Evolutionary conservation across 2,888 invertebrate genomes (phyloP), one percentile per base, ranked within the genome.

Genomic region (Nebria brevicollis): DNA sequence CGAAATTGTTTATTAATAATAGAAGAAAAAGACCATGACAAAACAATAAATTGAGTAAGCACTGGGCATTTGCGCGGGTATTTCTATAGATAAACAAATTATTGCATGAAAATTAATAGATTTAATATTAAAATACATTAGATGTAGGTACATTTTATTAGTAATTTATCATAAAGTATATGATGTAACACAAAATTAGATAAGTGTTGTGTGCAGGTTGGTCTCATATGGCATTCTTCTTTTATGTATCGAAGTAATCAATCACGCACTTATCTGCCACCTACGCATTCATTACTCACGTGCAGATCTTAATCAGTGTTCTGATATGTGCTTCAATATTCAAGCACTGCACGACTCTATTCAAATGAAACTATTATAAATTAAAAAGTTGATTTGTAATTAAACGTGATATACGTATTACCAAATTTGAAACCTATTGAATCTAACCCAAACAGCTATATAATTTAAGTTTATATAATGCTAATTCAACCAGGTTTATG

Each of bases 311-410:
- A 11, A 54, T 8, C 13, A 54, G 54, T 54, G 54, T 8, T 34
- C 34, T 34, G 34, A 34, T 34, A 34, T 34, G 34, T 34, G 34
- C 34, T 34, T 34, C 34, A 34, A 2, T 34, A 34, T 34, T 0
- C 34, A 4, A 4, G 5, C 34, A 34, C 34, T 34, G 34, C 34
- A 34, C 34, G 34, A 34, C 34, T 34, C 34, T 54, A 2, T 7
- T 11, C 54, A 54, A 54, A 54, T 54, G 7, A 13, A 54, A 54
- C 54, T 54, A 8, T 54, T 54, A 54, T 54, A 54, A 54, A 54
- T 54, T 54, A 54, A 54, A 54, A 54, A 54, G 54, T 54, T 54
- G 54, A 54, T 54, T 54, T 54, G 54, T 54, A 54, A 54, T 54
- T 54, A 54, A 54, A 6, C 54, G 54, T 54, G 54, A 54, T 54